These are phyloP conservation scores for Pagrus major DNA, from an alignment of 2,113 vertebrate species.

Conservation along the genomic window DNA sequence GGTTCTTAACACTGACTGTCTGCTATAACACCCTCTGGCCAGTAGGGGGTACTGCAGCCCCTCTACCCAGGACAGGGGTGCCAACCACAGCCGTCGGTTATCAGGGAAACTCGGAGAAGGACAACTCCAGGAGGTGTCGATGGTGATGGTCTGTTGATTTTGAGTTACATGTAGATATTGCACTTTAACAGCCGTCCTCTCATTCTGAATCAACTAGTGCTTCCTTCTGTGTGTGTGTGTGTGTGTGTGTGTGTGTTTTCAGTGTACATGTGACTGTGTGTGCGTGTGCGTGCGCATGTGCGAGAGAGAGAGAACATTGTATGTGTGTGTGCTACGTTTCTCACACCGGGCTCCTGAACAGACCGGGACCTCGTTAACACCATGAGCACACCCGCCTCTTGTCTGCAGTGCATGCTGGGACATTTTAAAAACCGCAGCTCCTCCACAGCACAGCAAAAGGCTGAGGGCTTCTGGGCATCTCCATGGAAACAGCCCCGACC, in stretches of 20 bases:
- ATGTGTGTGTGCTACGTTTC: not conserved
- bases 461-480: slow-evolving; percentile 57
- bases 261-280: slow-evolving; percentile 53
- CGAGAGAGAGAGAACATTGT: slow-evolving; percentile 14
- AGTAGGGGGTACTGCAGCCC: slow-evolving; percentile 58
- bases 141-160: slow-evolving; percentile 62
- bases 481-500: slow-evolving; percentile 55
- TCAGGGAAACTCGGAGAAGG: slow-evolving; percentile 79
- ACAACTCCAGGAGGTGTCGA: slow-evolving; percentile 60
- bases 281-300: slow-evolving; percentile 21
- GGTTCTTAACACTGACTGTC: slow-evolving; percentile 51
- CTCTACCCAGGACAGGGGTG: slow-evolving; percentile 37
- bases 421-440: slow-evolving; percentile 61
- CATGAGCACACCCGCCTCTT: slow-evolving; percentile 72
- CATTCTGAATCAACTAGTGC: slow-evolving; percentile 84
- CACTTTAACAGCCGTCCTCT: slow-evolving; percentile 84
- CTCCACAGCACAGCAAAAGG: slow-evolving; percentile 67
- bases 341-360: slow-evolving; percentile 45
- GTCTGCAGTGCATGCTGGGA: slow-evolving; percentile 83
- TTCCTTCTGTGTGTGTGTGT: slow-evolving; percentile 76
- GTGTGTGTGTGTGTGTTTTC: slow-evolving; percentile 63
- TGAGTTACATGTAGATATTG: slow-evolving; percentile 82
- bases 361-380: slow-evolving; percentile 56
- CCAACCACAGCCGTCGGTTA: slow-evolving; percentile 68
- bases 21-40: slow-evolving; percentile 57